Percentiles rank a stretch among this genome's conserved stretches.
Conservation (phyloP, 2,113 vertebrate species). For the Passerina amoena region DNA sequence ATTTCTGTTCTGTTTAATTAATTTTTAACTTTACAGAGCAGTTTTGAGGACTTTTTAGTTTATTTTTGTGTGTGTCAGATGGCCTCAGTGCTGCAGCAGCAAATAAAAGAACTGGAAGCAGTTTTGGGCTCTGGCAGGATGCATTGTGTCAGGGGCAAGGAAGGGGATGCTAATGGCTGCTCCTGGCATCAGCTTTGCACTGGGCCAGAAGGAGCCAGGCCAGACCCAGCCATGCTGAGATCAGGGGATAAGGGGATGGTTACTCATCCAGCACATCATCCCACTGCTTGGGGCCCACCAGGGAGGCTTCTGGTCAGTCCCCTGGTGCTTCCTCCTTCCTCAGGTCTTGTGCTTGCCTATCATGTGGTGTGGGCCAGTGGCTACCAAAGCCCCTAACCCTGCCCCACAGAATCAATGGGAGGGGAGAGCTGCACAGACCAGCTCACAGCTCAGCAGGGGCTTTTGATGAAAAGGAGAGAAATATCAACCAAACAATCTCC, state of each 20-base stretch:
- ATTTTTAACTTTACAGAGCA: background rate
- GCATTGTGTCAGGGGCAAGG: background rate
- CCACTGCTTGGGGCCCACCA: background rate
- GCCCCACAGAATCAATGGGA: background rate
- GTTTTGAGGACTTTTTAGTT: background rate
- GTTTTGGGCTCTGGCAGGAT: background rate
- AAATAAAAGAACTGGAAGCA: background rate
- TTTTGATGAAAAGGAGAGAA: conserved; percentile 11
- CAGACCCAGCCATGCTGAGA: background rate
- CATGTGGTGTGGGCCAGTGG: background rate
- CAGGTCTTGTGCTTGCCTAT: background rate
- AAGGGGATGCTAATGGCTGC: rapidly evolving
- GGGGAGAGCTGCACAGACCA: background rate
- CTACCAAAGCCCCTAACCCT: background rate
- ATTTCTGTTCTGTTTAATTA: background rate
- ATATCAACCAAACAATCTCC: background rate
- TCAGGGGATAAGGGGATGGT: background rate
- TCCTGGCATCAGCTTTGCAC: background rate
- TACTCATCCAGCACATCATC: background rate
- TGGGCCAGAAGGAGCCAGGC: background rate
- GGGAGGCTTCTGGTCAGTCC: background rate
- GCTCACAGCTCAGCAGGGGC: background rate
- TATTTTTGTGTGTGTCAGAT: background rate
- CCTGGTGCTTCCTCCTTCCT: background rate
- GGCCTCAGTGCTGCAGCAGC: background rate